Evolutionary conservation across 2,797 vertebrate species (phyloP).

Genomic region (Eulemur rubriventer): DNA sequence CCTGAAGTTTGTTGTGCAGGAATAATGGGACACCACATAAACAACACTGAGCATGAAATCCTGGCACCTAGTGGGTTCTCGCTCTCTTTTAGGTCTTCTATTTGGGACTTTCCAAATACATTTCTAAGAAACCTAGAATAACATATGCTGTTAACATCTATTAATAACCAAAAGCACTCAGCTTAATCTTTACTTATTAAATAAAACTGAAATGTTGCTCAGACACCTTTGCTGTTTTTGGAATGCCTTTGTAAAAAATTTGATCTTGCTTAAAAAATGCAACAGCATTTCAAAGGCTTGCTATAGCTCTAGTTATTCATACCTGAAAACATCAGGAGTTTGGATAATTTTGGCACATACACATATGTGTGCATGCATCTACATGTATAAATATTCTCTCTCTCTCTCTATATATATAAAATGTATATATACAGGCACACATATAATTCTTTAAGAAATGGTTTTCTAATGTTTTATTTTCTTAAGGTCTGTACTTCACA

Average conservation of each 20-base stretch:
- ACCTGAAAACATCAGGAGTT: constrained; percentile 75
- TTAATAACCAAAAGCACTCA: constrained; percentile 19
- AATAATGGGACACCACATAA: fast-evolving
- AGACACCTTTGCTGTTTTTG: constrained; percentile 68
- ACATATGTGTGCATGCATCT: not conserved
- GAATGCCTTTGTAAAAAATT: constrained; percentile 3
- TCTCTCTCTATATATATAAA: constrained; percentile 36
- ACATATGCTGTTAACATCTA: constrained; percentile 4
- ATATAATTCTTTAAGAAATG: constrained; percentile 69
- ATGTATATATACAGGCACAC: not conserved
- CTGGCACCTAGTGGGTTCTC: not conserved
- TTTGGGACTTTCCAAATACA: constrained; percentile 29
- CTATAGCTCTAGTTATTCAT: constrained; percentile 56
- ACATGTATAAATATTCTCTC: not conserved
- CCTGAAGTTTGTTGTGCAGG: not conserved
- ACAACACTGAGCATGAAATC: not conserved
- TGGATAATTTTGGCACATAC: constrained; percentile 66
- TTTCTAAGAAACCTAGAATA: constrained; percentile 24
- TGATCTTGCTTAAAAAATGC: not conserved
- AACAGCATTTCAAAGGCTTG: not conserved
- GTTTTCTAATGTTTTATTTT: constrained; percentile 85
- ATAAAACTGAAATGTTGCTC: constrained; percentile 65
- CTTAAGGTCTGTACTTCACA: constrained; percentile 83
- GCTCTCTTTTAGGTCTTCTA: not conserved
- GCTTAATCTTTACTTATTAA: constrained; percentile 71